Evolutionary conservation across 2,113 vertebrate genomes (phyloP).

Genomic region (Perca schrenkii): DNA sequence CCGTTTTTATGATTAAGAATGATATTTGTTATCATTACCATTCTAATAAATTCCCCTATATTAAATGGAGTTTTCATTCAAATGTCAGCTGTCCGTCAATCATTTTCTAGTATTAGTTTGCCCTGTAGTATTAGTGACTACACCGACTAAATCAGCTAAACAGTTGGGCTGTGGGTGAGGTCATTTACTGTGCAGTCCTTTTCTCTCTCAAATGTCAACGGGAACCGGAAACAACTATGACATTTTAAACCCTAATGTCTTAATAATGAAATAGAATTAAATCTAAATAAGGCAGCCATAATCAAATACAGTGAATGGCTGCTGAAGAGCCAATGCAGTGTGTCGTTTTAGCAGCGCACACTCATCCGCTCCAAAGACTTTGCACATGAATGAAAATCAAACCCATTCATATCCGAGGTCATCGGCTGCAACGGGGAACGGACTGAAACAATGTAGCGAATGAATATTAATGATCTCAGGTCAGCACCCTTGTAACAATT

Average conservation of each 20-base stretch:
- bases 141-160: too few relatives aligned
- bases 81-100: too few relatives aligned
- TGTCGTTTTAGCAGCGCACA: constrained; percentile 30
- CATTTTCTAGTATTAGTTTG: too few relatives aligned
- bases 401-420: constrained; percentile 62
- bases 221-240: background rate
- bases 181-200: too few relatives aligned
- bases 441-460: constrained; percentile 66
- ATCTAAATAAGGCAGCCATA: constrained; percentile 15
- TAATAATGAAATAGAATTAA: constrained; percentile 35
- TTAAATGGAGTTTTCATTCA: too few relatives aligned
- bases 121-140: too few relatives aligned
- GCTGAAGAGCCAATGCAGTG: background rate
- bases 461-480: constrained; percentile 76
- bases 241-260: constrained; percentile 17
- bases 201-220: too few relatives aligned
- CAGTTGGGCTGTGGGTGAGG: too few relatives aligned
- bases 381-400: constrained; percentile 69
- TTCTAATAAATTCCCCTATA: too few relatives aligned
- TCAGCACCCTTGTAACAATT: constrained; percentile 71
- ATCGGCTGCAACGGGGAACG: constrained; percentile 17
- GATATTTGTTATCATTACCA: too few relatives aligned
- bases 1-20: too few relatives aligned
- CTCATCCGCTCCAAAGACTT: constrained; percentile 41
- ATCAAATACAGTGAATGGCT: constrained; percentile 32